These are phyloP conservation scores for Eubucco bourcierii DNA, from an alignment of 2,113 vertebrate genomes.

Conservation along the genomic window DNA sequence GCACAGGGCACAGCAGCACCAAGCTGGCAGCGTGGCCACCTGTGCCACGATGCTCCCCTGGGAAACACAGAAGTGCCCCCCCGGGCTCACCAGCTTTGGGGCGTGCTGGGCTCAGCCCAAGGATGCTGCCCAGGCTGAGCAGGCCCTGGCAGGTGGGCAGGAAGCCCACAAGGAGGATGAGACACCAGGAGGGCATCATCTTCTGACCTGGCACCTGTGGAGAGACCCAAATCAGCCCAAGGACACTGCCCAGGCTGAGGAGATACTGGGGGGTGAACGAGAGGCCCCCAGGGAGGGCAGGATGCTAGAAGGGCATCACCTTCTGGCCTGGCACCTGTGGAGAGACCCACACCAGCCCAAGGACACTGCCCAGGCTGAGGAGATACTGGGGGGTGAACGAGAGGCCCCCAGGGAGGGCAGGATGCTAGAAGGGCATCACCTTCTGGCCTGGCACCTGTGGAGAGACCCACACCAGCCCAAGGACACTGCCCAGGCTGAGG, in stretches of 20 bases:
- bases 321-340: background rate
- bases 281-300: background rate
- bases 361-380: too few species aligned
- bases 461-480: background rate
- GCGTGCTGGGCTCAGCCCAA: background rate
- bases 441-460: background rate
- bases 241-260: background rate
- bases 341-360: background rate
- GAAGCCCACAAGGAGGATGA: background rate
- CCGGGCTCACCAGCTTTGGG: background rate
- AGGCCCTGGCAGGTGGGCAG: conserved; percentile 8
- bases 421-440: background rate
- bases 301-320: background rate
- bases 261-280: conserved; percentile 1
- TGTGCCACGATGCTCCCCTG: rapidly evolving
- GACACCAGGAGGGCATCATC: background rate
- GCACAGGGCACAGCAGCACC: rapidly evolving
- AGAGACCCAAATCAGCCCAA: background rate
- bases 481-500: background rate
- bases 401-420: too few species aligned
- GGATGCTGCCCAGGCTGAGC: background rate
- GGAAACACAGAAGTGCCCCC: background rate
- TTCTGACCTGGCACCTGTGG: background rate
- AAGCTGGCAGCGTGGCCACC: rapidly evolving
- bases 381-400: too few species aligned